Base-by-base conservation (phyloP, 2,888 invertebrate genomes). In the Girardia tigrina region DNA sequence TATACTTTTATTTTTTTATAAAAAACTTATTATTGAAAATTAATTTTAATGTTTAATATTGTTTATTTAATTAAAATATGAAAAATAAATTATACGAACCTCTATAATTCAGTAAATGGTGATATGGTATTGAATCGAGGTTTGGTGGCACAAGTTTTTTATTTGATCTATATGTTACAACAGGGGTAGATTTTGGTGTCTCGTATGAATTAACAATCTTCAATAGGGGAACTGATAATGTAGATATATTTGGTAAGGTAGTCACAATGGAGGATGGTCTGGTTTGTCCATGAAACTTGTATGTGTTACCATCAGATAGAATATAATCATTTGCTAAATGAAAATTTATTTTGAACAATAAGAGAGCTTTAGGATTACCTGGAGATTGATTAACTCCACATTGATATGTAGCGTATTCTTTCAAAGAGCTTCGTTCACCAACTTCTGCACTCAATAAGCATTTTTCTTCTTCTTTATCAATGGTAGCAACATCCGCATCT, bases 181-280 rank as follows among this genome's bases (percentile, higher is more conserved):
- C 23, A 20, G 56, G 56, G 23, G 56, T 56, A n/a, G 56, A 20
- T 56, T 56, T 56, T 16, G 56, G 56, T 56, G 56, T 56, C 23
- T 56, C 56, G 23, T 56, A 56, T 20, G 56, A 56, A 6, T n/a
- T 4, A 8, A 56, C 56, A 56, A 56, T 56, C 23, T 56, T 56
- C 56, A 56, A 56, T 56, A 56, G n/a, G n/a, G 56, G 56, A 56
- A 56, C 56, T 56, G 56, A 56, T 56, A 56, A 56, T 12, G 56
- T 56, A 8, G 56, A 56, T 16, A 56, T 6, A 56, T 56, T 56
- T 56, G 56, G 56, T 56, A 56, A 12, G 23, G 56, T 56, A 56
- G 56, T 56, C 20, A 56, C 56, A n/a, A 56, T 56, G n/a, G 56
- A 56, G 4, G 56, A 56, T 12, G 56, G n/a, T 56, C 56, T 4